Base-by-base conservation (phyloP, 2,888 invertebrate species). In the Eupithecia insigniata region DNA sequence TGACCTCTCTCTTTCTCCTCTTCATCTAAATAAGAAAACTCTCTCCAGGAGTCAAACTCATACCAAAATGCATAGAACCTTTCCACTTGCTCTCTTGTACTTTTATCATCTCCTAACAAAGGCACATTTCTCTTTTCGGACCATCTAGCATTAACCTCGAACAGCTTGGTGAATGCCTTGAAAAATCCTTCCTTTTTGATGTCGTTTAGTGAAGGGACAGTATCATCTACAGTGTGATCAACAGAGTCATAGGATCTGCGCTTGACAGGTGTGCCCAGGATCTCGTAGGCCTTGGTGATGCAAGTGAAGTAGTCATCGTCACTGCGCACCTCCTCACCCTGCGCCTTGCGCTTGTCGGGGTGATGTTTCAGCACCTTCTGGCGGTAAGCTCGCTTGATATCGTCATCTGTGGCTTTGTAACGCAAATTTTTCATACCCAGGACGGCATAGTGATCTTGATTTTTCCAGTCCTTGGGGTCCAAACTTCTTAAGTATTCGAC, bases 261-360 rank as follows among this genome's bases (percentile, higher is more conserved):
- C 85, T 97, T 98, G 32, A 95, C 90, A 16, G 97, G 95, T 79
- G 96, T 97, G 0, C 99, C 98, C 61, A 96, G 90, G 72, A 97
- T 98, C 93, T 99, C 99, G 93, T 98, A 99, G 10, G 99, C 99
- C 95, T 98, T 98, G 1, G 99, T 99, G 81, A 99, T 99, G 89
- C 99, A 99, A 0, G 99, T 98, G 90, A 99, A 99, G 91, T 99
- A 99, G 92, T 99, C 99, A 84, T 98, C 98, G 82, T 99, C 99
- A 5, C 96, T 96, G 76, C 96, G 96, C 46, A 98, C 96, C 79
- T 98, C 97, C 89, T 98, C 98, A 4, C 98, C 98, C 85, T 96
- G 95, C 6, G 97, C 97, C 95, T 98, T 97, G 82, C 99, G 96
- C 90, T 99, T 99, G 89, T 99, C 99, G 0, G 99, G 99, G 93